Base-by-base conservation (phyloP, 1,140 invertebrate species). In the Himalopsyche phryganea region DNA sequence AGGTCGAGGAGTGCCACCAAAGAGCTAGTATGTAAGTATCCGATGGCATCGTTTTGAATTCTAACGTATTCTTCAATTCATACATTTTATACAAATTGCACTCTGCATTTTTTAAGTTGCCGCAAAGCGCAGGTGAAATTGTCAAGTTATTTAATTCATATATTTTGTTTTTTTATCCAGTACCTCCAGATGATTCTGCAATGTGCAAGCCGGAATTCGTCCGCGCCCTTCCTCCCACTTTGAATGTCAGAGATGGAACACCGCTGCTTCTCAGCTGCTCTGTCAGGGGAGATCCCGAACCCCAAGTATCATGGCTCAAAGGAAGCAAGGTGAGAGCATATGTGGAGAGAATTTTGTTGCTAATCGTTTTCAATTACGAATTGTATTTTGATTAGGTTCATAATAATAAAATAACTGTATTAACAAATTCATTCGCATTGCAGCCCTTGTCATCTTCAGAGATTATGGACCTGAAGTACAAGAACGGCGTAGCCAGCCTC, bases 281-380 rank as follows among this genome's bases (percentile, higher is more conserved):
- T 14, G 89, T 96, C 17, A 84, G 84, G 48, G 93, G 92, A 11
- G 92, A 95, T 72, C 93, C 93, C n/a, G 91, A 94, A 69, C 92
- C 92, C 4, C 85, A 92, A 67, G 85, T 95, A 1, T 83, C 85
- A 52, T 96, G 93, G 93, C 81, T 80, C 53, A 95, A 94, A 76
- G 62, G 54, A 17, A 50, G 33, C 18, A 64, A 64, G 58, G 61
- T 63, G 36, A 33, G 20, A 13, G 7, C 10, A 28, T 28, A 28
- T 28, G 9, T 28, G 23, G 23, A n/a, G n/a, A n/a, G n/a, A 28
- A 28, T 5, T 28, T 28, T 5, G 23, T 28, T 28, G 23, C 23
- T 5, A 28, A 28, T 28, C 23, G 9, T 28, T 28, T 9, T 9
- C 3, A 5, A 28, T 28, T 28, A 9, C 23, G 9, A 9, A 9